These are phyloP conservation scores for Xerus rutilus DNA, from an alignment of 2,797 vertebrate species.

Conservation along the genomic window DNA sequence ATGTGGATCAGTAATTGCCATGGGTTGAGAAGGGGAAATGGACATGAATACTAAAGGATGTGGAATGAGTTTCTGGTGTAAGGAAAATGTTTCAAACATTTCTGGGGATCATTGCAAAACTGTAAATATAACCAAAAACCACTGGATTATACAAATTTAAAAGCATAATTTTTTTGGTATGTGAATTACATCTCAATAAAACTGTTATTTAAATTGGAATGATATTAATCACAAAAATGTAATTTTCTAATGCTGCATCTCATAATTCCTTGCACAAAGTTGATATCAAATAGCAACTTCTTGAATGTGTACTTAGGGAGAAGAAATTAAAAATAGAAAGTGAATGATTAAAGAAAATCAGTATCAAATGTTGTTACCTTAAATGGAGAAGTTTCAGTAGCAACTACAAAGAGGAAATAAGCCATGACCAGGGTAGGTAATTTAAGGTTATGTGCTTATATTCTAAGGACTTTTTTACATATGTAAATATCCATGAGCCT, in stretches of 20 bases:
- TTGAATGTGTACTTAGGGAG: neutral
- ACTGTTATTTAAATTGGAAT: neutral
- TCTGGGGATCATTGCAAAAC: neutral
- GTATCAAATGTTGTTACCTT: neutral
- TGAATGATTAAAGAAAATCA: neutral
- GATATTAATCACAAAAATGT: neutral
- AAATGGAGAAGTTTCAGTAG: neutral
- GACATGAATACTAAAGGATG: too few species aligned
- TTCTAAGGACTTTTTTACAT: neutral
- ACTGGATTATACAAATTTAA: neutral
- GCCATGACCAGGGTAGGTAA: neutral
- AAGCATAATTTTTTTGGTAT: neutral
- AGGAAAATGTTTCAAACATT: neutral
- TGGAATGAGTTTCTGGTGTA: neutral
- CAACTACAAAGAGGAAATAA: neutral
- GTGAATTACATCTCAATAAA: neutral
- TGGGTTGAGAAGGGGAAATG: rapidly evolving
- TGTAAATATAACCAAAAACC: neutral
- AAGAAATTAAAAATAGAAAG: neutral
- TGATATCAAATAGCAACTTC: neutral
- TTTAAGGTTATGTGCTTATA: neutral
- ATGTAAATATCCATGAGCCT: neutral
- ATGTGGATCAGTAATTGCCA: neutral
- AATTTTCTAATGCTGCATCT: neutral
- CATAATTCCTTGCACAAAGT: neutral